Conservation (phyloP, 1,140 invertebrate genomes). For the Lepidotrigona ventralis region DNA sequence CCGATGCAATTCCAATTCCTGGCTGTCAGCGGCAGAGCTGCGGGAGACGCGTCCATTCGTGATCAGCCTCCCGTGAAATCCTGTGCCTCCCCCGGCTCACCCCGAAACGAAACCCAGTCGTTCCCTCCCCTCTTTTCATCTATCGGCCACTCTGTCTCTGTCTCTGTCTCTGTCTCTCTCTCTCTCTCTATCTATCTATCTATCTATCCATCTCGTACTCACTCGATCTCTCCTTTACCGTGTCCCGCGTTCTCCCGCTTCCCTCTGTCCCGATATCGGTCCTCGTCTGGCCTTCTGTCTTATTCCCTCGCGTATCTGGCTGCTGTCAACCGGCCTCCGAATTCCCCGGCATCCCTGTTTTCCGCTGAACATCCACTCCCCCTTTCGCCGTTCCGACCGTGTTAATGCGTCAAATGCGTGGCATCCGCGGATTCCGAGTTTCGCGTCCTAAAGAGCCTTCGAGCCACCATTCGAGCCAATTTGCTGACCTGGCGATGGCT, state of each 20-base stretch:
- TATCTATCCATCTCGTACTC: background rate
- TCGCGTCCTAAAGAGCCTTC: slow-evolving; percentile 33
- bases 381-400: slow-evolving; percentile 54
- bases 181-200: slow-evolving; percentile 39
- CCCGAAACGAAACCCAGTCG: slow-evolving; percentile 70
- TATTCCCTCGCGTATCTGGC: slow-evolving; percentile 54
- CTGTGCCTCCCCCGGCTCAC: slow-evolving; percentile 72
- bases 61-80: slow-evolving; percentile 79
- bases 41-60: slow-evolving; percentile 81
- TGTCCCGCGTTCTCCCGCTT: background rate
- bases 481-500: background rate
- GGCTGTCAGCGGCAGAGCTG: slow-evolving; percentile 80
- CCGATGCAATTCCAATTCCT: slow-evolving; percentile 81
- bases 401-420: slow-evolving; percentile 68
- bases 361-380: slow-evolving; percentile 58
- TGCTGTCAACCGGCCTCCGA: slow-evolving; percentile 54
- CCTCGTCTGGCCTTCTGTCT: slow-evolving; percentile 41
- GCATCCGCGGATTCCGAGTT: slow-evolving; percentile 40
- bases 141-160: slow-evolving; percentile 15
- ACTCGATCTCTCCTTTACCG: slow-evolving; percentile 12
- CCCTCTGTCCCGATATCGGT: background rate
- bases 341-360: slow-evolving; percentile 62
- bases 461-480: slow-evolving; percentile 31
- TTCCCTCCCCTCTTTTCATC: slow-evolving; percentile 44
- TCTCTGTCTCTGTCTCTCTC: slow-evolving; percentile 13